phyloP scores from a whole-genome alignment of 2,797 vertebrate genomes.

The Phylloscopus collybita region DNA sequence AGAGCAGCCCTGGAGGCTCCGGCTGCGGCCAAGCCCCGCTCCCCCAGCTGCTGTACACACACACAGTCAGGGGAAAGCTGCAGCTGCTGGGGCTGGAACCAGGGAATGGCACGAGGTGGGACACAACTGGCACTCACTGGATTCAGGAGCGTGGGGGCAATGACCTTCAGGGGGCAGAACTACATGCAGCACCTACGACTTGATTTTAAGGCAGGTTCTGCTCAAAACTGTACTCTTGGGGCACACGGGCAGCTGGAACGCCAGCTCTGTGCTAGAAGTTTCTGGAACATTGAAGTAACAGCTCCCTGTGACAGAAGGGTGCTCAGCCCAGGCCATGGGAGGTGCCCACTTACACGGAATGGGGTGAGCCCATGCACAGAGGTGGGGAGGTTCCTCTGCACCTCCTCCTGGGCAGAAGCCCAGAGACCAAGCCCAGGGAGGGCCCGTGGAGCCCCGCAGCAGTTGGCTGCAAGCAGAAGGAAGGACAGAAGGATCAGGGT shows the following conservation, averaged over 20 bases:
- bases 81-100: neutral
- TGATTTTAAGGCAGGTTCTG: neutral
- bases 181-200: neutral
- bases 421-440: neutral
- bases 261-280: conserved; percentile 22
- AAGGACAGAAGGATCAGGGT: neutral
- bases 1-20: neutral
- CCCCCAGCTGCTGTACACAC: neutral
- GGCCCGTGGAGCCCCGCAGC: neutral
- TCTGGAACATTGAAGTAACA: conserved; percentile 16
- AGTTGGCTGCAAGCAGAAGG: neutral
- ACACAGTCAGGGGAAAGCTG: conserved; percentile 17
- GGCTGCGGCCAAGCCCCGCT: neutral
- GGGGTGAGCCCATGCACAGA: neutral
- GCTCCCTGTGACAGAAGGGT: neutral
- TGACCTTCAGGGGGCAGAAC: neutral
- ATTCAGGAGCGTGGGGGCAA: neutral
- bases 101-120: neutral
- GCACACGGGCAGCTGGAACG: neutral
- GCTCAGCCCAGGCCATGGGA: neutral
- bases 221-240: neutral
- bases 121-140: conserved; percentile 17
- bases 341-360: rapidly evolving
- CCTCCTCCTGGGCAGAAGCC: neutral
- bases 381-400: neutral